These are phyloP conservation scores for Kuschelorhynchus macadamiae DNA, from an alignment of 2,888 invertebrate genomes.

Conservation along the genomic window DNA sequence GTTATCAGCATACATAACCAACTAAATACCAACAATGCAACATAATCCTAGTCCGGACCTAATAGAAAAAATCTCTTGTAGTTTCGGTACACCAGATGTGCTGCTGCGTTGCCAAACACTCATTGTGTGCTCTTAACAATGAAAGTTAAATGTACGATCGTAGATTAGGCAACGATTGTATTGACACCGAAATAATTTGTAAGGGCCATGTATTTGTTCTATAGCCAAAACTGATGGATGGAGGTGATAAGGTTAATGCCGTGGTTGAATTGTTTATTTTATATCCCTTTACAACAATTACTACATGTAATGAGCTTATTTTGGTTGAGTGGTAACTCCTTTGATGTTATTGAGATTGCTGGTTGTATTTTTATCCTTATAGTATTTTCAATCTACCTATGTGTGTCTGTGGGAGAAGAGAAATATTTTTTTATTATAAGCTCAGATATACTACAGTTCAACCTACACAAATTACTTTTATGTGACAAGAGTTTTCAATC, in stretches of 20 bases:
- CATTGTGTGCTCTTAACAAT: constrained; percentile 66
- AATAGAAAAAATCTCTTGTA: constrained; percentile 40
- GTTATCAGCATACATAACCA: constrained; percentile 24
- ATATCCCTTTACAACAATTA: constrained; percentile 62
- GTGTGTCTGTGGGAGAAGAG: too few species aligned
- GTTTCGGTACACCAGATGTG: constrained; percentile 63
- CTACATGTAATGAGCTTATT: constrained; percentile 62
- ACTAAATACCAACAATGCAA: constrained; percentile 42
- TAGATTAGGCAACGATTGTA: constrained; percentile 68
- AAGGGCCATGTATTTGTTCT: constrained; percentile 59
- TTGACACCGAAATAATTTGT: constrained; percentile 68
- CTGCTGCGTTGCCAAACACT: constrained; percentile 66
- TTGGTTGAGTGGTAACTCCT: constrained; percentile 51
- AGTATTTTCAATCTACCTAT: not conserved
- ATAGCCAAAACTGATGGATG: constrained; percentile 36
- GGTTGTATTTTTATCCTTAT: not conserved
- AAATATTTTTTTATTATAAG: too few species aligned
- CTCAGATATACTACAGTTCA: too few species aligned
- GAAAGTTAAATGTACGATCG: constrained; percentile 69
- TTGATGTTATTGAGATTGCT: constrained; percentile 38
- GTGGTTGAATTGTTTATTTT: constrained; percentile 63
- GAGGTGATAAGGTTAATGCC: constrained; percentile 62
- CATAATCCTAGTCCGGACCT: constrained; percentile 35
- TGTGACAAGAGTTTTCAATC: too few species aligned
- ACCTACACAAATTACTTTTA: too few species aligned